Percentiles rank a stretch among this genome's conserved stretches.
These are phyloP conservation scores for Papilio helenus DNA, from an alignment of 1,140 invertebrate species.

Conservation along the genomic window DNA sequence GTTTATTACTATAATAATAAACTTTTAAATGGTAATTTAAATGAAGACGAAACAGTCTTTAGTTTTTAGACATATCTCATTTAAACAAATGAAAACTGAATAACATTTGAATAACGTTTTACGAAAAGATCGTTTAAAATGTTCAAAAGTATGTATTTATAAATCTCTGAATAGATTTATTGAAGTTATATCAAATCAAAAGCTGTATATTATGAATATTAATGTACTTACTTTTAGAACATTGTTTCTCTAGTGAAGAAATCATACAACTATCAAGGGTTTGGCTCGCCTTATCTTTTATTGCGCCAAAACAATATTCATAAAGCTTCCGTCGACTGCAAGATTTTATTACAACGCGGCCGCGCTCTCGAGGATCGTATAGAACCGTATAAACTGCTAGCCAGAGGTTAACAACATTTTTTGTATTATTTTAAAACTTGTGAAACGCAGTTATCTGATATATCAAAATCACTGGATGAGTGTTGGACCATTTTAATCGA, in stretches of 20 bases:
- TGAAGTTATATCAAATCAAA: too few species aligned
- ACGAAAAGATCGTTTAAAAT: too few species aligned
- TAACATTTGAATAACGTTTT: too few species aligned
- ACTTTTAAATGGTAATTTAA: background rate
- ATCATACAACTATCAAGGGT: slow-evolving; percentile 53
- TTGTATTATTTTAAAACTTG: background rate
- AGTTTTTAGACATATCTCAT: background rate
- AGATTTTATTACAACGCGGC: slow-evolving; percentile 75
- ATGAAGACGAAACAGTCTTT: background rate
- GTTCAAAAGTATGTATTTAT: too few species aligned
- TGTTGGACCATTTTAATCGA: background rate
- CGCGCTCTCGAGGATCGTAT: slow-evolving; percentile 55
- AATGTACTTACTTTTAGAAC: background rate
- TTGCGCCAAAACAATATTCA: slow-evolving; percentile 73
- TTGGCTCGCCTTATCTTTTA: slow-evolving; percentile 71
- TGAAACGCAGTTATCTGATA: background rate
- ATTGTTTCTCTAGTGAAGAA: slow-evolving; percentile 43
- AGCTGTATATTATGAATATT: background rate
- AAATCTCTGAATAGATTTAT: too few species aligned
- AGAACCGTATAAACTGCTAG: slow-evolving; percentile 61
- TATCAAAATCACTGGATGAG: too few species aligned
- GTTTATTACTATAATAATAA: background rate
- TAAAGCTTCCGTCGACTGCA: slow-evolving; percentile 65
- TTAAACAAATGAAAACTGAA: too few species aligned
- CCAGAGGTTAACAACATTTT: slow-evolving; percentile 52